These are phyloP conservation scores for Tetranychus piercei DNA, from an alignment of 2,888 invertebrate species.

Conservation along the genomic window DNA sequence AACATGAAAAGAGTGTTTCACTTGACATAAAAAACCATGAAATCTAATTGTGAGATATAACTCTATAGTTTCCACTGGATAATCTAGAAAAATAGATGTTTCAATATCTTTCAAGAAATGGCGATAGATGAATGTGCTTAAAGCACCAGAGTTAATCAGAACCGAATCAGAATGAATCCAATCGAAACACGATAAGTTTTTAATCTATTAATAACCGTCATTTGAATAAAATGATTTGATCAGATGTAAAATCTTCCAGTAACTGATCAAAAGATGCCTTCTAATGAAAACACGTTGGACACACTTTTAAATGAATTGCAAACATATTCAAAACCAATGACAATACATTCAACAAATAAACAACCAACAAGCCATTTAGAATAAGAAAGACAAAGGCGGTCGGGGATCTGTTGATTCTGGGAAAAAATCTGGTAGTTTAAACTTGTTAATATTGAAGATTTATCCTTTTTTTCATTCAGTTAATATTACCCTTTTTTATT, in stretches of 20 bases:
- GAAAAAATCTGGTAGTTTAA: constrained; percentile 5
- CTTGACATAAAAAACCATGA: too few species aligned
- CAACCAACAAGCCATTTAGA: background rate
- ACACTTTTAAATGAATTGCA: constrained; percentile 82
- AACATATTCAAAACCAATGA: constrained; percentile 57
- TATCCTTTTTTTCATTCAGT: background rate
- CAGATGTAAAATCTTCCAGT: too few species aligned
- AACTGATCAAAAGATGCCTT: too few species aligned
- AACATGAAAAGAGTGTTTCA: too few species aligned
- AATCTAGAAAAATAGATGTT: too few species aligned
- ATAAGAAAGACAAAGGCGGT: background rate
- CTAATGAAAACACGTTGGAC: constrained; percentile 63
- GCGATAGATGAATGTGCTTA: background rate
- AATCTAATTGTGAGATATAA: too few species aligned
- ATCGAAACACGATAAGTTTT: too few species aligned
- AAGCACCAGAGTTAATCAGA: background rate
- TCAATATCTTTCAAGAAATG: too few species aligned
- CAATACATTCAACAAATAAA: constrained; percentile 20
- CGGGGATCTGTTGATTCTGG: background rate
- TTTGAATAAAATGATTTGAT: too few species aligned
- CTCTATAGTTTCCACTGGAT: too few species aligned
- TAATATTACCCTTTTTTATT: background rate
- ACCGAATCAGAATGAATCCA: too few species aligned
- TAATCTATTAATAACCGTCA: too few species aligned
- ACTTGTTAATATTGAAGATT: background rate